phyloP scores from a whole-genome alignment of 2,797 vertebrate genomes.

The Telmatherina bonti region DNA sequence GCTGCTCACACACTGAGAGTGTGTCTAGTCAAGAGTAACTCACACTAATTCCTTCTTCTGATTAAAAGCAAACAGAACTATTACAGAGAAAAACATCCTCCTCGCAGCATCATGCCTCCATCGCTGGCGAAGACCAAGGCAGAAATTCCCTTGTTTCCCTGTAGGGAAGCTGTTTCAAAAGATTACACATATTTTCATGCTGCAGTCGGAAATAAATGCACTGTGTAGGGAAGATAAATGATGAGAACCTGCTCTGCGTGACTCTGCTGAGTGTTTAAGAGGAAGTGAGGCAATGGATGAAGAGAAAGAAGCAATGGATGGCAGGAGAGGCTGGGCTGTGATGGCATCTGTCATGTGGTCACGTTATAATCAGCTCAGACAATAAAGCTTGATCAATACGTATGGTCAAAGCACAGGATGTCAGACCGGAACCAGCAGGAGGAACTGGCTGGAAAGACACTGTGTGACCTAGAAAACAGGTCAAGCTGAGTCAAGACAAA shows the following conservation, averaged over 20 bases:
- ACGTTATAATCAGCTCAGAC: constrained; percentile 45
- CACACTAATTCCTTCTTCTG: constrained; percentile 68
- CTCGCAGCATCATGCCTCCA: constrained; percentile 24
- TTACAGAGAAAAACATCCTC: constrained; percentile 50
- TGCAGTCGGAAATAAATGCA: constrained; percentile 45
- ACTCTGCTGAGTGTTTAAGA: constrained; percentile 43
- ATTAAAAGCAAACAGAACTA: constrained; percentile 74
- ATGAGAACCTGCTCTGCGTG: constrained; percentile 49
- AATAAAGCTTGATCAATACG: constrained; percentile 59
- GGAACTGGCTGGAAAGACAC: neutral
- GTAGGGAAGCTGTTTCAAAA: constrained; percentile 17
- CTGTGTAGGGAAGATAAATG: constrained; percentile 54
- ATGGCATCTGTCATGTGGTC: constrained; percentile 35
- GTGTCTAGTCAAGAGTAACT: constrained; percentile 56
- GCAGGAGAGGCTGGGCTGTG: constrained; percentile 36
- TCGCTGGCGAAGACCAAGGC: constrained; percentile 36
- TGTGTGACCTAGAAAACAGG: constrained; percentile 10
- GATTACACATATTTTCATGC: constrained; percentile 39
- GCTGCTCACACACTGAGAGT: constrained; percentile 42
- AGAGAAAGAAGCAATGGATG: constrained; percentile 37
- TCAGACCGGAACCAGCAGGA: constrained; percentile 13
- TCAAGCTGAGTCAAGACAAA: neutral
- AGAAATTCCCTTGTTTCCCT: constrained; percentile 34
- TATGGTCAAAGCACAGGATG: constrained; percentile 7
- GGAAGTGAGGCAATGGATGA: constrained; percentile 33